Base-by-base conservation (phyloP, 2,113 vertebrate genomes). In the Peromyscus polionotus region DNA sequence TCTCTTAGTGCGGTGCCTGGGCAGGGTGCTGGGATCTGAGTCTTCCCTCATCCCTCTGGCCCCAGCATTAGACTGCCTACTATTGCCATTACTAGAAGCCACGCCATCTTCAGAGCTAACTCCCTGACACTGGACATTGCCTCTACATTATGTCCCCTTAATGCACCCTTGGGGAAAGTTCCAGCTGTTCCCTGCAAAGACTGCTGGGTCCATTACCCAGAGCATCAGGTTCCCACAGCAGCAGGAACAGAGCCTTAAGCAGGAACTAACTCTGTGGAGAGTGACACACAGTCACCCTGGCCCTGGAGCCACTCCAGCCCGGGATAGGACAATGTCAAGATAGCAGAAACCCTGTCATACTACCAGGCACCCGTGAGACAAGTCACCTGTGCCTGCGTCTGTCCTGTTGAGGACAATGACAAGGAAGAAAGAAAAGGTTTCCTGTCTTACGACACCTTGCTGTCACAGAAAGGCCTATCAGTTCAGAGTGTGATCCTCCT, bases 11-110 rank as follows among this genome's bases (percentile, higher is more conserved):
- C 4, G 31, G n/a, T 28, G 0, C 20, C 24, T 22, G 2, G 7
- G 13, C 48, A n/a, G n/a, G 1, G 19, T 73, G 31, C 33, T n/a
- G 33, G 16, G n/a, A 7, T 42, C 24, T n/a, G 20, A 2, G 0
- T 51, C 22, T 48, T 16, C 84, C 42, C 28, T 26, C 31, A 20
- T 42, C 20, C n/a, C n/a, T n/a, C 59, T 54, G 48, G 26, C 39
- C 51, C 57, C 12, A 4, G 20, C 63, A 7, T 7, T 31, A 65
- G 0, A 24, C n/a, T 10, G 2, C 31, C n/a, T 19, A 2, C 19
- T 31, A 2, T 36, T 24, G 36, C 51, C 39, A 5, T 45, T 65
- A 39, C 28, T 54, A 13, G 48, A 70, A 54, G 39, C 48, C 3
- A 3, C 28, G 12, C 26, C 7, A 5, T 24, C 8, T 16, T 1